Percentiles rank a stretch among this genome's conserved stretches.
phyloP scores from a whole-genome alignment of 1,140 invertebrate genomes.

The Eufriesea mexicana region DNA sequence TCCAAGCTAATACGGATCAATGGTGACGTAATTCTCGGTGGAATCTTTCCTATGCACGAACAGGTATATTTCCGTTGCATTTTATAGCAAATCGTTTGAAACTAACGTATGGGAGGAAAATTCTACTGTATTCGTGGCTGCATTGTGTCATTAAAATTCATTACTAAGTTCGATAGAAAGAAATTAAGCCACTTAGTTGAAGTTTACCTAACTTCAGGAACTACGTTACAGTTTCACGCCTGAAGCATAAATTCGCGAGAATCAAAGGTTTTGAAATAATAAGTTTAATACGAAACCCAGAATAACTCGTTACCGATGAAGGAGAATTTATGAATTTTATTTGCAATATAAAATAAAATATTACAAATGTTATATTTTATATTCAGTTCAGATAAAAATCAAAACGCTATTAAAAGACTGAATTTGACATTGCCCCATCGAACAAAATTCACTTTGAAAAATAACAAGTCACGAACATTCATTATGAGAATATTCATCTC shows the following conservation, averaged over 20 bases:
- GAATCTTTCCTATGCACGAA: slow-evolving; percentile 89
- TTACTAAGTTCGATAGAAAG: neutral
- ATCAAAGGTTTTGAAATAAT: neutral
- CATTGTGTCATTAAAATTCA: slow-evolving; percentile 26
- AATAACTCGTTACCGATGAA: too few relatives aligned
- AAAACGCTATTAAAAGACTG: too few relatives aligned
- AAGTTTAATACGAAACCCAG: too few relatives aligned
- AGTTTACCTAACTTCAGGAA: neutral
- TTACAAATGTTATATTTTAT: too few relatives aligned
- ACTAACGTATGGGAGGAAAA: neutral
- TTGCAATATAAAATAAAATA: too few relatives aligned
- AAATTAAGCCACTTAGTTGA: neutral
- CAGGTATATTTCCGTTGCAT: slow-evolving; percentile 71
- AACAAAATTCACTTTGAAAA: too few relatives aligned
- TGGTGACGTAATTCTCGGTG: slow-evolving; percentile 88
- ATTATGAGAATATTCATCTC: too few relatives aligned
- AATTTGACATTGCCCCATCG: too few relatives aligned
- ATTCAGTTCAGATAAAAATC: too few relatives aligned
- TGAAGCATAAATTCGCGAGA: neutral
- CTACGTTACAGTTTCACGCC: neutral
- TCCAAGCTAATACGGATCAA: slow-evolving; percentile 81
- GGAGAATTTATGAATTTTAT: too few relatives aligned
- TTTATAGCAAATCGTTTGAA: neutral
- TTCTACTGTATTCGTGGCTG: neutral
- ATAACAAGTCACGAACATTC: too few relatives aligned